phyloP scores from a whole-genome alignment of 1,140 invertebrate species.

The Zaprionus inermis region DNA sequence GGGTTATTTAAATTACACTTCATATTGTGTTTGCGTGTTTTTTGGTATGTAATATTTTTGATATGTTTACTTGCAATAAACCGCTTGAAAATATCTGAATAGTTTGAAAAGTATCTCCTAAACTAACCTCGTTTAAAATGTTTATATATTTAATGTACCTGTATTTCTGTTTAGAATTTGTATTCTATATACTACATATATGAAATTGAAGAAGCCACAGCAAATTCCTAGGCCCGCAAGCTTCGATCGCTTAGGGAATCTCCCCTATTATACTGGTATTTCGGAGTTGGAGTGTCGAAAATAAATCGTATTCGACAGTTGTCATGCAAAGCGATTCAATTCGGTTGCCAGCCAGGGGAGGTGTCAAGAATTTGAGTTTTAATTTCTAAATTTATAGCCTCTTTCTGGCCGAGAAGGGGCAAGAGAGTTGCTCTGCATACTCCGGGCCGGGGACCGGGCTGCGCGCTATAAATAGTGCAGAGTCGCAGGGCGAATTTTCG shows the following conservation, averaged over 20 bases:
- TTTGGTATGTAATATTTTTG: background rate
- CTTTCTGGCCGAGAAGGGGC: background rate
- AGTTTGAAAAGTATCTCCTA: background rate
- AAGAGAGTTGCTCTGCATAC: too few relatives aligned
- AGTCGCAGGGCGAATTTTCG: background rate
- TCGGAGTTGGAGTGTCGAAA: background rate
- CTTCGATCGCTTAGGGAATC: background rate
- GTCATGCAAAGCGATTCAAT: conserved; percentile 2
- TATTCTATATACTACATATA: background rate
- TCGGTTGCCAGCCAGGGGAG: conserved; percentile 9
- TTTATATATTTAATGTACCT: background rate
- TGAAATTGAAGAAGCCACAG: background rate
- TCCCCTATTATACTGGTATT: background rate
- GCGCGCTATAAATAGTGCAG: conserved; percentile 49
- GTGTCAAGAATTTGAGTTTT: conserved; percentile 19
- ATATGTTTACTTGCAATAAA: background rate
- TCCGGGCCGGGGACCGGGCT: too few relatives aligned
- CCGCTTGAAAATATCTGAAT: background rate
- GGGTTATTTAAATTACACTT: too few relatives aligned
- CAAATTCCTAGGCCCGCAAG: background rate
- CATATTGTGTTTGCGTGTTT: too few relatives aligned
- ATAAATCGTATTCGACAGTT: conserved; percentile 12
- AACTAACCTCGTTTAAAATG: background rate
- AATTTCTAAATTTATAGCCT: conserved; percentile 25
- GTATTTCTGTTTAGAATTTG: background rate